phyloP scores from a whole-genome alignment of 2,797 vertebrate species.

The Hoplostethus atlanticus region DNA sequence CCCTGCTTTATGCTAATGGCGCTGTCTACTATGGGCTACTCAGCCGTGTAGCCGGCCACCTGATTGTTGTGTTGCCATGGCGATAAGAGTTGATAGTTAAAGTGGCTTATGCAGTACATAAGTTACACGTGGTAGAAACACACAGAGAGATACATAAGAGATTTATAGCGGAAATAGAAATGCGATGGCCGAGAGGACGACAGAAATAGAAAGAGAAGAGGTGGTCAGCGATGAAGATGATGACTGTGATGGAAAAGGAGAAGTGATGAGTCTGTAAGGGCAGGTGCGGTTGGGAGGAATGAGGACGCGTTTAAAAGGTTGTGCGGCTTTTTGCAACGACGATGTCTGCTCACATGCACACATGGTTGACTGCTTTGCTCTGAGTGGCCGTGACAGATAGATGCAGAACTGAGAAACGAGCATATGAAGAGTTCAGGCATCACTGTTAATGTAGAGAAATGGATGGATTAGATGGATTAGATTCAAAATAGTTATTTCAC shows the following conservation, averaged over 20 bases:
- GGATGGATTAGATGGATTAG: no score
- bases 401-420: no score
- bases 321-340: no score
- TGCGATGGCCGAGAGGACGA: background rate
- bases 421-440: background rate
- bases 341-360: no score
- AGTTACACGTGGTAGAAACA: constrained; percentile 5
- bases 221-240: background rate
- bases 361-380: no score
- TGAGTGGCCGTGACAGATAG: no score
- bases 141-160: background rate
- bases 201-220: background rate
- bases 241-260: background rate
- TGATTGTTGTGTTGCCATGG: constrained; percentile 66
- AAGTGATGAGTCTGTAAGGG: no score
- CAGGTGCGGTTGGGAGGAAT: no score
- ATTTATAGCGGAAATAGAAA: background rate
- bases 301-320: no score
- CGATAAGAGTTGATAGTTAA: constrained; percentile 61
- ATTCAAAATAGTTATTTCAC: no score
- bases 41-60: constrained; percentile 26
- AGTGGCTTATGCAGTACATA: constrained; percentile 41
- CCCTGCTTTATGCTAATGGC: constrained; percentile 35
- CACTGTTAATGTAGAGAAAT: no score
- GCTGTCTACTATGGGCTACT: constrained; percentile 33